Evolutionary conservation across 2,797 vertebrate species (phyloP), one percentile per base, ranked within the genome.

Genomic region (Lates japonicus): DNA sequence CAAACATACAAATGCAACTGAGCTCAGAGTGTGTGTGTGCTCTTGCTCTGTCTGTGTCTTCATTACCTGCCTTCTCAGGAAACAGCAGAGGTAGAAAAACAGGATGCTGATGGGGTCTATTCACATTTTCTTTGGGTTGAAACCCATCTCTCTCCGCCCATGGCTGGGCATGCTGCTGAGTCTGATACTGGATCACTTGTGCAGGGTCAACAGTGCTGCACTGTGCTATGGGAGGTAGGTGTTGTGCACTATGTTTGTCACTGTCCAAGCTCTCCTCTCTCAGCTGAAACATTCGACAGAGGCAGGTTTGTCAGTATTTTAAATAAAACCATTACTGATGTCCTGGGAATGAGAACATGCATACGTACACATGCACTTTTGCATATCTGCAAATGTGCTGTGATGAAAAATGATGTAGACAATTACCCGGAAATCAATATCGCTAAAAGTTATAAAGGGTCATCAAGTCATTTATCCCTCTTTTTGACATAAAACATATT

Each of bases 81-180:
- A 78, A 44, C 61, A 89, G 57, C 48, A 67, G 63, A 39, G 89
- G 85, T 42, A 87, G 78, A 57, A 60, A 5, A 29, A 83, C 29
- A 17, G 63, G 52, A 46, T 57, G 72, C 20, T 73, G 74, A 19
- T 74, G 62, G 49, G 55, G 14, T 57, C 2, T 12, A 1, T 44
- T 75, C 20, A n/a, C n/a, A 65, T 68, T 64, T 58, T 79, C 70
- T 35, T 39, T 31, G 20, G 42, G 5, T 7, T 81, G 63, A 60
- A 61, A 22, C 1, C 13, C 33, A n/a, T n/a, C 33, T 64, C 22
- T 44, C 5, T 46, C 33, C 29, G 57, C 13, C 29, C 35, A 57
- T 16, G 55, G n/a, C 4, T 16, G 63, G 51, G 19, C 44, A 2
- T 71, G 58, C 16, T 29, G 55, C 3, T 8, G 46, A 10, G 14